These are phyloP conservation scores for Paracyclopina nana DNA, from an alignment of 1,140 invertebrate species.

Conservation along the genomic window DNA sequence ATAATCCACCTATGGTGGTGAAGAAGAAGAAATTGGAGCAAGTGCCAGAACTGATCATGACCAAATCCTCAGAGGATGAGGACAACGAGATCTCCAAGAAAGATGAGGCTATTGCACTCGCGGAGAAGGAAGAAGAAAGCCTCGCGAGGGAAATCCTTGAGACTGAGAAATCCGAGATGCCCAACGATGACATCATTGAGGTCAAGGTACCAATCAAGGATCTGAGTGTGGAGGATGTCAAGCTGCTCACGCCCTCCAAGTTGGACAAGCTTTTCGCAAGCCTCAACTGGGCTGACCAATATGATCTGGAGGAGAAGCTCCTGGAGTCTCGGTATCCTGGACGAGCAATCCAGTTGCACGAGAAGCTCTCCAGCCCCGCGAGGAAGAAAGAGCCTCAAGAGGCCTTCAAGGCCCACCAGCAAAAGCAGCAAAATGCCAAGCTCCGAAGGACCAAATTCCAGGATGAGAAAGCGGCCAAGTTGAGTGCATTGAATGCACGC, in stretches of 20 bases:
- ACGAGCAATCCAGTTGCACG: conserved; percentile 67
- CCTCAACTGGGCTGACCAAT: conserved; percentile 53
- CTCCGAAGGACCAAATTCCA: conserved; percentile 46
- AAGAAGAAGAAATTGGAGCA: background rate
- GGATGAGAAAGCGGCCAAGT: conserved; percentile 33
- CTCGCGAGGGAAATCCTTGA: conserved; percentile 48
- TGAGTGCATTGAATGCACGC: conserved; percentile 22
- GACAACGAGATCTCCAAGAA: conserved; percentile 1
- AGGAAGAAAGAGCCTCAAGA: conserved; percentile 46
- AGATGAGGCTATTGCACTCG: conserved; percentile 15
- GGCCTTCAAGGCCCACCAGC: conserved; percentile 46
- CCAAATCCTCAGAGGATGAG: background rate
- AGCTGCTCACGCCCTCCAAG: background rate
- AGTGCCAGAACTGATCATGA: background rate
- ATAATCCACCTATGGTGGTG: background rate
- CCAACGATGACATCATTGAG: conserved; percentile 16
- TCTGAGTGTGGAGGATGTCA: background rate
- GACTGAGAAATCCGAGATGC: conserved; percentile 23
- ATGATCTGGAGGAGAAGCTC: conserved; percentile 38
- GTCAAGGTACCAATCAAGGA: background rate
- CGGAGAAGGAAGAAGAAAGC: conserved; percentile 17
- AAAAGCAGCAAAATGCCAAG: conserved; percentile 49
- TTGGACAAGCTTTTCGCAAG: conserved; percentile 23
- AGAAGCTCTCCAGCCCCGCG: conserved; percentile 75
- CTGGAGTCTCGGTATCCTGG: conserved; percentile 40